A percentile compares a stretch with the other conserved stretches of the same genome.
phyloP scores from a whole-genome alignment of 64 coral and sea anemone genomes.

The Stylophora pistillata region DNA sequence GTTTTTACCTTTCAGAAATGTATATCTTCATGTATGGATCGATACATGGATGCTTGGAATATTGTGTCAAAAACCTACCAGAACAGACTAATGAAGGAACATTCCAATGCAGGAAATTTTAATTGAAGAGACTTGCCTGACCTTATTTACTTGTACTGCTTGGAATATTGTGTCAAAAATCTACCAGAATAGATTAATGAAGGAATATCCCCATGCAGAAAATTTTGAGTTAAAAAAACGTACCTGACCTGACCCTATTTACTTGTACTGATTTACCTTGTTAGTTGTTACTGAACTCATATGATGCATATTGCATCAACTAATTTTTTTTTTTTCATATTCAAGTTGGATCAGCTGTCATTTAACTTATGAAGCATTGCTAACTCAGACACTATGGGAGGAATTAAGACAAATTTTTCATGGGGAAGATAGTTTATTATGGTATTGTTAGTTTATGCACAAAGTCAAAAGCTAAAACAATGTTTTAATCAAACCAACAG shows the following conservation, averaged over 20 bases:
- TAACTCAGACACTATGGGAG: too few relatives aligned
- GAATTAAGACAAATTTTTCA: too few relatives aligned
- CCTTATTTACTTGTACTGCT: not conserved
- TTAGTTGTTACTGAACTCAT: not conserved
- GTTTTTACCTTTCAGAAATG: conserved; percentile 77
- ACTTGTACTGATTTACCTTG: not conserved
- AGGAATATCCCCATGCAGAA: conserved; percentile 62
- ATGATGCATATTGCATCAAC: not conserved
- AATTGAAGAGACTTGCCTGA: not conserved
- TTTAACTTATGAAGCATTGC: too few relatives aligned
- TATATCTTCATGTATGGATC: conserved; percentile 94
- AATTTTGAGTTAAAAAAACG: conserved; percentile 9
- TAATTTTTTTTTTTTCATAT: not conserved
- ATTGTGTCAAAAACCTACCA: conserved; percentile 80
- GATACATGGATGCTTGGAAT: conserved; percentile 99
- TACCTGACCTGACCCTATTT: not conserved
- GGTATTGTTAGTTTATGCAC: not conserved
- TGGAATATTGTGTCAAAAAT: conserved; percentile 93
- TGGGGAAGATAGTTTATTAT: not conserved
- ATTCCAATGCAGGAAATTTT: conserved; percentile 44
- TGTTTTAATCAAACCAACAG: too few relatives aligned
- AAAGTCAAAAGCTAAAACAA: not conserved
- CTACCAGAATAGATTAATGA: conserved; percentile 74
- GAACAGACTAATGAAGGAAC: conserved; percentile 79
- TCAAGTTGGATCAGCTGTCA: too few relatives aligned